Base-by-base conservation (phyloP, 2,113 vertebrate species). In the Eulemur rufifrons region DNA sequence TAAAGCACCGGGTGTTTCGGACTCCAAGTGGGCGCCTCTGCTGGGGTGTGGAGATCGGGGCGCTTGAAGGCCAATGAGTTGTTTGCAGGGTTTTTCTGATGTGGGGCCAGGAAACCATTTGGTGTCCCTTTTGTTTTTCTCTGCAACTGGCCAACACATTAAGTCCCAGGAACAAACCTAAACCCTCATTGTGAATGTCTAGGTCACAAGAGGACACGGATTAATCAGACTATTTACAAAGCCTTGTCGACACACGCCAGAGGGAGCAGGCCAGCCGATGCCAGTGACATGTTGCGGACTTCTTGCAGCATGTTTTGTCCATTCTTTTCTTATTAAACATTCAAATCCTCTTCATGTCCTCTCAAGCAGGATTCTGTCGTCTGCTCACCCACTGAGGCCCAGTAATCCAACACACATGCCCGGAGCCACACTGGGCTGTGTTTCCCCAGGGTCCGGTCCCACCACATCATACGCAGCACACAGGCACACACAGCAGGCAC, bases 291-390 rank as follows among this genome's bases (percentile, higher is more conserved):
- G 97, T 39, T 52, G 96, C 1, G 47, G 88, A 86, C 95, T 68
- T 95, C 87, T 89, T 90, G 87, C 6, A 86, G 59, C 71, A 25
- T 39, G 54, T 59, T 85, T 64, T 87, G 56, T 29, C 92, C 83
- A 94, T 96, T 96, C 80, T 92, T 94, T 97, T 81, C 74, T 86
- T 96, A 98, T 96, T 96, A 98, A 97, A 93, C 97, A 97, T 86
- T 82, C 92, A 98, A 97, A 98, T 95, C 23, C 94, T 86, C 95
- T 32, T 42, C 91, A 4, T 78, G 42, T 91, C 90, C 23, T 85
- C 96, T 95, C 29, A 95, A 86, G 90, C 52, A 18, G 64, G 93
- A 83, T 92, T 80, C 78, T 82, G 93, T 61, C 20, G 10, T 95
- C 96, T 92, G 91, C 96, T 95, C 89, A 91, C 94, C 94, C 76